Evolutionary conservation across 2,797 vertebrate species (phyloP), one percentile per base, ranked within the genome.

Genomic region (Gadopsis bispinosus): DNA sequence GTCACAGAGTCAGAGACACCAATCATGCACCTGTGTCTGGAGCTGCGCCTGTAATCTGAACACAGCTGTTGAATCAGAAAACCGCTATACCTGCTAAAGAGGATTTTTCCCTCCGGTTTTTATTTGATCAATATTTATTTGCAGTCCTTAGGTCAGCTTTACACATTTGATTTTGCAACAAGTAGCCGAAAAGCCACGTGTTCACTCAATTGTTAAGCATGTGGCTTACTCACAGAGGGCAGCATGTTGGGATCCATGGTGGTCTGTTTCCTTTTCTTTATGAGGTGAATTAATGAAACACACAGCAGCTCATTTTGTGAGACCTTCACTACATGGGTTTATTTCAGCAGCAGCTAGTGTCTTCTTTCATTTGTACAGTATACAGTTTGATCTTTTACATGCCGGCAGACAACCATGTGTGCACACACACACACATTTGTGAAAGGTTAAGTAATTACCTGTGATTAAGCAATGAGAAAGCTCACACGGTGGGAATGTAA

Each of bases 211-310:
- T 1, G 33, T 61, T 59, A 20, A 58, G 45, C 73, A 69, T 56
- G 50, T 2, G 48, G 47, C 67, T 77, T 54, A 59, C 55, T 82
- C 47, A 29, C 50, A 43, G 37, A 60, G 67, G 26, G 62, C 41
- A 59, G 45, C 58, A 61, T 54, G 61, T 63, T 66, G 73, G 43
- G 69, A 76, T 53, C 48, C 16, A 7, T 1, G 54, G 77, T 82
- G 87, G 87, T 87, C 88, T 66, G 11, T 37, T 79, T 83, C 62
- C 48, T 79, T 69, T 76, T 67, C 68, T 85, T 84, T 82, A 91
- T 69, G 73, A 81, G 89, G 76, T 81, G 71, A 88, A 89, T 80
- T 89, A 87, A 86, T 79, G 77, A 71, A 76, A 83, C 60, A 61
- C 73, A 73, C 60, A 83, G 55, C 2, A 77, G 66, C 72, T 86